Evolutionary conservation across 2,888 invertebrate species (phyloP).

Genomic region (Anoncus sp.): DNA sequence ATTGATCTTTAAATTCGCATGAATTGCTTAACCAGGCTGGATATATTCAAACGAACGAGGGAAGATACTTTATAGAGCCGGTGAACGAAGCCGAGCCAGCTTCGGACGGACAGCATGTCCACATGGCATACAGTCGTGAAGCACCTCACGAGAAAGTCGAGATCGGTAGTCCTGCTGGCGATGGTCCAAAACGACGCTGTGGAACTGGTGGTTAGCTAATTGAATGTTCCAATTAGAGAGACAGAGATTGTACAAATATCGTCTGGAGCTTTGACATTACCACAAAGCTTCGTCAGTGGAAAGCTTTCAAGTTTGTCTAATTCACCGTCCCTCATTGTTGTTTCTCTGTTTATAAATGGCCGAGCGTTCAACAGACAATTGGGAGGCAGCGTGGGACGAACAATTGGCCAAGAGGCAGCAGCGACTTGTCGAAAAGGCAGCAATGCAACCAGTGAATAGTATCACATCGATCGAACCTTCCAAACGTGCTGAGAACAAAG

Average conservation of each 20-base stretch:
- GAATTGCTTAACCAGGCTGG: conserved; percentile 83
- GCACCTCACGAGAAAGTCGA: conserved; percentile 67
- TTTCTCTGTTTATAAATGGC: conserved; percentile 20
- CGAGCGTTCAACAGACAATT: conserved; percentile 70
- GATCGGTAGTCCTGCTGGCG: conserved; percentile 30
- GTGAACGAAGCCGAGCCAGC: conserved; percentile 84
- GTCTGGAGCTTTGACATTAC: conserved; percentile 16
- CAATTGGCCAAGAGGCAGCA: conserved; percentile 81
- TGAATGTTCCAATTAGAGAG: conserved; percentile 40
- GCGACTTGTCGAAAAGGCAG: conserved; percentile 70
- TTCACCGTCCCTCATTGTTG: conserved; percentile 4
- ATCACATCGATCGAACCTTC: conserved; percentile 62
- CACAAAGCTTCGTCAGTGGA: conserved; percentile 7
- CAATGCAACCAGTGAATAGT: conserved; percentile 73
- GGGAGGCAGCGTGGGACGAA: conserved; percentile 79
- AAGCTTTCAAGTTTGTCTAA: conserved; percentile 19
- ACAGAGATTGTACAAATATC: neutral
- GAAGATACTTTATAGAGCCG: conserved; percentile 87
- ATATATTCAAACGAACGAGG: conserved; percentile 84
- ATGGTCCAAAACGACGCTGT: conserved; percentile 66
- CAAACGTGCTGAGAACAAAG: conserved; percentile 55
- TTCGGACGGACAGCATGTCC: conserved; percentile 84
- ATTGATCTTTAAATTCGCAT: neutral
- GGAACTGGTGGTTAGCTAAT: conserved; percentile 73
- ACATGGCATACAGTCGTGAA: conserved; percentile 84